A percentile compares a stretch with the other conserved stretches of the same genome.
Conservation (phyloP, 2,797 vertebrate species). For the Diplodus puntazzo region DNA sequence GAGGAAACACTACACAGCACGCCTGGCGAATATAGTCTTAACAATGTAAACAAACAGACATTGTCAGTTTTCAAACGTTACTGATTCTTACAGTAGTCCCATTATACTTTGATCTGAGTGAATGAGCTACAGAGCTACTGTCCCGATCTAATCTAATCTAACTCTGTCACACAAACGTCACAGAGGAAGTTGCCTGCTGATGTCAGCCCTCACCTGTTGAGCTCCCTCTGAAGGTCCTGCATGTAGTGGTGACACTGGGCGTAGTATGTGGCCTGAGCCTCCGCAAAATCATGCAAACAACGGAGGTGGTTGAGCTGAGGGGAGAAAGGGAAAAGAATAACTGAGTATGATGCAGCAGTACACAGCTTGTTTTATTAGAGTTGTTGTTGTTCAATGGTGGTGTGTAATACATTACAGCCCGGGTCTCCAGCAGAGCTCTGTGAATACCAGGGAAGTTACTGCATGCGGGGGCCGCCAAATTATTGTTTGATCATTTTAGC, state of each 20-base stretch:
- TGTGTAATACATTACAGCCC: no score
- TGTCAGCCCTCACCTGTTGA: conserved; percentile 87
- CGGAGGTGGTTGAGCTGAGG: conserved; percentile 95
- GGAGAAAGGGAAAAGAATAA: not conserved
- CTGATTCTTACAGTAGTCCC: not conserved
- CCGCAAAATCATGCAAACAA: conserved; percentile 95
- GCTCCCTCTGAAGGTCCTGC: conserved; percentile 95
- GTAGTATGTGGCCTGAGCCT: conserved; percentile 94
- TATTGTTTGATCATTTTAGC: no score
- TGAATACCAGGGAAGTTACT: no score
- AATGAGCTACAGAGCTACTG: not conserved
- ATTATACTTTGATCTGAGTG: not conserved
- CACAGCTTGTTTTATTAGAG: not conserved
- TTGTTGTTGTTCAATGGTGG: no score
- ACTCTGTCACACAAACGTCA: not conserved
- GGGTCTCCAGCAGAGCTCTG: no score
- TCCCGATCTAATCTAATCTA: no score
- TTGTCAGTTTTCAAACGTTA: not conserved
- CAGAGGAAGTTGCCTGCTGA: not conserved
- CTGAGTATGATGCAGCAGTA: not conserved
- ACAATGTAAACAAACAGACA: not conserved
- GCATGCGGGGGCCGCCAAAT: no score
- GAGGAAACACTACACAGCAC: not conserved
- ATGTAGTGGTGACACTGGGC: conserved; percentile 95
- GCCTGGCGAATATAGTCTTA: not conserved